Evolutionary conservation across 2,888 invertebrate species (phyloP), one percentile per base, ranked within the genome.

Genomic region (Pachydiplax longipennis): DNA sequence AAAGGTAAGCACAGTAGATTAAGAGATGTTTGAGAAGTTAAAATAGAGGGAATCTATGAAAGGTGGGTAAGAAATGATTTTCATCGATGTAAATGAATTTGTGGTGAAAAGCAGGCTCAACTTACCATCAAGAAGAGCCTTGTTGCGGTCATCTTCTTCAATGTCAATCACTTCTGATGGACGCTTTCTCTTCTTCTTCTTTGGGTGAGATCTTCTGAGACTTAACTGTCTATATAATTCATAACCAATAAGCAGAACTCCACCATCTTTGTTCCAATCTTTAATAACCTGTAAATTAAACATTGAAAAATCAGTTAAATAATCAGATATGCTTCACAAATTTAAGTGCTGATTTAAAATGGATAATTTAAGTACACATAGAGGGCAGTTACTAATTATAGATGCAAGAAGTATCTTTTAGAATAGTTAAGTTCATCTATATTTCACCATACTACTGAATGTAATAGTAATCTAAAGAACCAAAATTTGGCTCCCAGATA

Each of bases 171-270:
- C 53, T 53, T 92, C 92, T 94, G 94, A 22, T 93, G 94, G 95
- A 93, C 95, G 95, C 92, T 95, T 95, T 93, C 95, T 96, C 93
- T 94, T 94, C 91, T 94, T 96, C 93, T 95, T 96, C 93, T 93
- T 92, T 2, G 95, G 95, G 92, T 96, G 96, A 90, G 96, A 95
- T 92, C 96, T 96, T 93, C 97, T 97, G 93, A 98, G 95, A 92
- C 98, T 98, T 90, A 99, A 95, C 92, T 99, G 96, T 31, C 99
- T 95, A 93, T 98, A 99, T 93, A 99, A 95, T 94, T 99, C 99
- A 94, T 99, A 99, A 1, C 99, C 99, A 93, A 99, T 98, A 92
- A 99, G 95, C 65, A 99, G 95, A 0, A 99, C 99, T 1, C 99
- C 99, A 8, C 99, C 99, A 13, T 96, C 95, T 65, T 96, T 95